These are phyloP conservation scores for Peromyscus nudipes DNA, from an alignment of 2,797 vertebrate species.

Conservation along the genomic window DNA sequence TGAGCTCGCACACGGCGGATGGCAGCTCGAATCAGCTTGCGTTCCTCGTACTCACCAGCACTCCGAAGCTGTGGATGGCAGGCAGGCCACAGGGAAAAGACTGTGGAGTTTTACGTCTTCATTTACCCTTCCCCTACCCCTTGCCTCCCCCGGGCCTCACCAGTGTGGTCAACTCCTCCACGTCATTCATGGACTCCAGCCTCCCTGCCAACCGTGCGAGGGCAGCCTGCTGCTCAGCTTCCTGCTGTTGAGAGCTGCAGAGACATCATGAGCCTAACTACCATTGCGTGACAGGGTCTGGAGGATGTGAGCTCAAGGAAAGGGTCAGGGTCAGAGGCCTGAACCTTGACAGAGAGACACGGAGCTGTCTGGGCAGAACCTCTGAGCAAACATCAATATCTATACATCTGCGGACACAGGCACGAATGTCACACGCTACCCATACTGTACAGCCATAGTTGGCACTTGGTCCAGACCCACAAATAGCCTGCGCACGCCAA, in stretches of 20 bases:
- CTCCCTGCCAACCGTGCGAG: slow-evolving; percentile 91
- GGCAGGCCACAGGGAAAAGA: background rate
- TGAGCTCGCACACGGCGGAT: slow-evolving; percentile 95
- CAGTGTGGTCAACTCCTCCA: slow-evolving; percentile 95
- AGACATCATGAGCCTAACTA: slow-evolving; percentile 43
- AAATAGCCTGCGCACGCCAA: background rate
- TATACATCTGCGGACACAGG: background rate
- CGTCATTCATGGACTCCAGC: slow-evolving; percentile 92
- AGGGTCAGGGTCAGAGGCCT: background rate
- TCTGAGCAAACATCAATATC: background rate
- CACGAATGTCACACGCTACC: background rate
- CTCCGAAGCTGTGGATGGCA: slow-evolving; percentile 90
- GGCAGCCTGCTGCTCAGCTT: slow-evolving; percentile 91
- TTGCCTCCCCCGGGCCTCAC: slow-evolving; percentile 85
- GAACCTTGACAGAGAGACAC: slow-evolving; percentile 3
- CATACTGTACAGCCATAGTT: accelerated
- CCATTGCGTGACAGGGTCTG: background rate
- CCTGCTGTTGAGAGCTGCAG: slow-evolving; percentile 83
- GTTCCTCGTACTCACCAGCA: slow-evolving; percentile 94
- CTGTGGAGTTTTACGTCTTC: background rate
- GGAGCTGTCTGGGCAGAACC: background rate
- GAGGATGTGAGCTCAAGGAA: background rate
- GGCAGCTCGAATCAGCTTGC: slow-evolving; percentile 95
- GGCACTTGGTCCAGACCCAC: background rate
- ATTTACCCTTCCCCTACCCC: background rate